These are phyloP conservation scores for Todus mexicanus DNA, from an alignment of 2,797 vertebrate genomes.

Conservation along the genomic window DNA sequence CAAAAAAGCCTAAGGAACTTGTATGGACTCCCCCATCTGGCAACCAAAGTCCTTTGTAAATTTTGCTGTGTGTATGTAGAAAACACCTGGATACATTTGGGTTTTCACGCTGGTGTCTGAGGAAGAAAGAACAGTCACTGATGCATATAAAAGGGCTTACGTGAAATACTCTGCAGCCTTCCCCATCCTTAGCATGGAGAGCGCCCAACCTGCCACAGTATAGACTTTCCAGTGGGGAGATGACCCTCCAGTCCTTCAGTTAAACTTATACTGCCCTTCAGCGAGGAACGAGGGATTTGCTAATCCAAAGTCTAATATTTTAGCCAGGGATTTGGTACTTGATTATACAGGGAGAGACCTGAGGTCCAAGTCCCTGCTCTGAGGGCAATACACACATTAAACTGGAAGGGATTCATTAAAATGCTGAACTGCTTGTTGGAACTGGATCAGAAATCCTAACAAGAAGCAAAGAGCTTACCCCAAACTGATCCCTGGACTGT, in stretches of 20 bases:
- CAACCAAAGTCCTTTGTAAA: background rate
- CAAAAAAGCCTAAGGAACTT: background rate
- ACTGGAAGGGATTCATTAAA: background rate
- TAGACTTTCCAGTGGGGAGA: too few species aligned
- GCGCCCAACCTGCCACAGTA: fast-evolving
- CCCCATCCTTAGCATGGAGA: background rate
- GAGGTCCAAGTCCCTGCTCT: background rate
- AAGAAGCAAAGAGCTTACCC: background rate
- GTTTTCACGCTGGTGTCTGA: background rate
- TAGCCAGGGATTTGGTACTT: background rate
- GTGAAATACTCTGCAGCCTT: background rate
- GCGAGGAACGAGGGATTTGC: background rate
- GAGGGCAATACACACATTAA: background rate
- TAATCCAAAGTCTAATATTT: background rate
- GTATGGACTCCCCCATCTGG: background rate
- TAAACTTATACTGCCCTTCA: background rate
- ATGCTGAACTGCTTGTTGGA: background rate
- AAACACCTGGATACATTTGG: background rate
- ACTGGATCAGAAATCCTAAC: background rate
- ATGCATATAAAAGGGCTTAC: background rate
- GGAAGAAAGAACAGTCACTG: background rate
- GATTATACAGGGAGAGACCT: background rate
- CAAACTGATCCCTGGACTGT: background rate
- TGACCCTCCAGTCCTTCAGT: background rate
- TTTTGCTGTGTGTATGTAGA: background rate